phyloP scores from a whole-genome alignment of 2,113 vertebrate genomes.

The Galemys pyrenaicus region DNA sequence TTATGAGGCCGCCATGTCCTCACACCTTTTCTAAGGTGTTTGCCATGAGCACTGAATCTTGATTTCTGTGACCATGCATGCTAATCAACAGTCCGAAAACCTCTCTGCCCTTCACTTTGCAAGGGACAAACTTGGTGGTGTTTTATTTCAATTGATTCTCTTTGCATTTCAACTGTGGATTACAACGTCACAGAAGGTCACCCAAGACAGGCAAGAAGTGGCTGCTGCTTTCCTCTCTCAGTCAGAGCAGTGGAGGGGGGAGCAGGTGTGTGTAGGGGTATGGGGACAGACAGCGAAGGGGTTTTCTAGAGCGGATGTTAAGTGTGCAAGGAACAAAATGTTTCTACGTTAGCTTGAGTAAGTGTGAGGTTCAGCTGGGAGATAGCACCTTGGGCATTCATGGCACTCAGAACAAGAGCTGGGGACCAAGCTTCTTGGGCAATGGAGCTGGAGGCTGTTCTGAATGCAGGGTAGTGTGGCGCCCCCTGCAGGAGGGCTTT shows the following conservation, averaged over 20 bases:
- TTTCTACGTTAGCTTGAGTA: not conserved
- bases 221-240: not conserved
- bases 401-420: not conserved
- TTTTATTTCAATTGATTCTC: constrained; percentile 19
- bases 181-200: not conserved
- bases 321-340: not conserved
- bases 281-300: fast-evolving
- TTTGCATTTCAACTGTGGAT: not conserved
- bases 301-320: not conserved
- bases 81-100: not conserved
- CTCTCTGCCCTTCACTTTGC: constrained; percentile 28
- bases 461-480: not conserved
- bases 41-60: not conserved
- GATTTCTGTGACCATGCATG: not conserved
- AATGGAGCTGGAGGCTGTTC: not conserved
- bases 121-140: not conserved
- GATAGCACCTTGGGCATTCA: not conserved
- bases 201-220: not conserved
- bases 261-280: no score
- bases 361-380: not conserved
- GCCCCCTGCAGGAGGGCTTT: not conserved
- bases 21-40: not conserved
- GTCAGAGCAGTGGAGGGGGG: not conserved
- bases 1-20: not conserved
- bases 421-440: not conserved